phyloP scores from a whole-genome alignment of 2,888 invertebrate genomes.

The Leptinotarsa tumamoca region DNA sequence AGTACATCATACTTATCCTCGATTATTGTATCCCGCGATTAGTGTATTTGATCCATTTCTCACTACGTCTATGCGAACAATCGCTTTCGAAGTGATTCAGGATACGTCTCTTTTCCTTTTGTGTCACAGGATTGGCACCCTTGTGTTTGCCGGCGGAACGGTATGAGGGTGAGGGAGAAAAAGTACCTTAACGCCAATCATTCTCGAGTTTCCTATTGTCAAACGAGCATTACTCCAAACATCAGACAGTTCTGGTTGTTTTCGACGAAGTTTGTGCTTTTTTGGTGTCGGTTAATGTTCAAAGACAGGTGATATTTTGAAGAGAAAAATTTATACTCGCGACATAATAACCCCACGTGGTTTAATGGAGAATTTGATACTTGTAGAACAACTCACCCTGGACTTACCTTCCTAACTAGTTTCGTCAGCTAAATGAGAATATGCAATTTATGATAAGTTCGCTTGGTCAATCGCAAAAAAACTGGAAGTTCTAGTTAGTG shows the following conservation, averaged over 20 bases:
- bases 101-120: conserved; percentile 35
- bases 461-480: too few relatives aligned
- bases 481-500: too few relatives aligned
- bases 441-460: too few relatives aligned
- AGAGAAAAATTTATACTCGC: too few relatives aligned
- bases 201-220: conserved; percentile 25
- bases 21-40: neutral
- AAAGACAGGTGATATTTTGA: neutral
- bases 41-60: neutral
- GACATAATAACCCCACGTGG: too few relatives aligned
- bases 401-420: too few relatives aligned
- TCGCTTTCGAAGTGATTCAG: conserved; percentile 22
- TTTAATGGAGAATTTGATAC: too few relatives aligned
- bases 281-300: neutral
- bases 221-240: conserved; percentile 15
- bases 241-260: neutral
- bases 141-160: conserved; percentile 18
- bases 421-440: too few relatives aligned
- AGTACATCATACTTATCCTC: neutral
- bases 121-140: conserved; percentile 30
- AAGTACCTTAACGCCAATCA: conserved; percentile 30
- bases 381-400: too few relatives aligned
- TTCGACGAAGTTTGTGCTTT: conserved; percentile 7
- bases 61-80: conserved; percentile 15
- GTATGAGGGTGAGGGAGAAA: conserved; percentile 10